Conservation (phyloP, 2,113 vertebrate species). For the Myiagra hebetior region DNA sequence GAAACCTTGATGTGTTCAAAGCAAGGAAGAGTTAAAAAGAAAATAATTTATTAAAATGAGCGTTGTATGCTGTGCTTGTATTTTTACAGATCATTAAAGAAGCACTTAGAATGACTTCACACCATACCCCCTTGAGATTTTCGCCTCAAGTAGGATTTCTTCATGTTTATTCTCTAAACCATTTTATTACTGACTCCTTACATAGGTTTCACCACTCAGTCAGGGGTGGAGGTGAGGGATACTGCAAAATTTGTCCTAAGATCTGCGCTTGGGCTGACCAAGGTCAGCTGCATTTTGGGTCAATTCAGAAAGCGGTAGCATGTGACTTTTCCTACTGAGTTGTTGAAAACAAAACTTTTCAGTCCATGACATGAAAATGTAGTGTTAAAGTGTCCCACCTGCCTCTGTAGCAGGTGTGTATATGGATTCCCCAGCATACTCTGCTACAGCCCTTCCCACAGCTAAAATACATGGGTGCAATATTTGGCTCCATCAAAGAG, state of each 20-base stretch:
- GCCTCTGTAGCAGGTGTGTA: not conserved
- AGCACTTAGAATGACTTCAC: not conserved
- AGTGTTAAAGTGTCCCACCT: not conserved
- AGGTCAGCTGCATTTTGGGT: not conserved
- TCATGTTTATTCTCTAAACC: not conserved
- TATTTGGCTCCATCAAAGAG: not conserved
- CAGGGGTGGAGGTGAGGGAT: not conserved
- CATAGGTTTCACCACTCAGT: not conserved
- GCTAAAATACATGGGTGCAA: rapidly evolving
- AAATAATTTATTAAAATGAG: not conserved
- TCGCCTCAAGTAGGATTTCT: not conserved
- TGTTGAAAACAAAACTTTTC: not conserved
- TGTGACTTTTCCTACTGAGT: not conserved
- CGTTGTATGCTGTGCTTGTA: not conserved
- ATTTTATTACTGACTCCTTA: not conserved
- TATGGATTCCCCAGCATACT: not conserved
- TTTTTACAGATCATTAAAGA: not conserved
- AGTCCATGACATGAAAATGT: not conserved
- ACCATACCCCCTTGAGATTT: not conserved
- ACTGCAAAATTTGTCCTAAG: not conserved
- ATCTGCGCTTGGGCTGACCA: rapidly evolving
- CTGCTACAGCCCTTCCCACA: not conserved
- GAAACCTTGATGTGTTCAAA: not conserved
- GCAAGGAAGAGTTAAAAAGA: not conserved
- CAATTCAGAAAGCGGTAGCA: not conserved